Evolutionary conservation across 1,140 invertebrate species (phyloP).

Genomic region (Magallana angulata): DNA sequence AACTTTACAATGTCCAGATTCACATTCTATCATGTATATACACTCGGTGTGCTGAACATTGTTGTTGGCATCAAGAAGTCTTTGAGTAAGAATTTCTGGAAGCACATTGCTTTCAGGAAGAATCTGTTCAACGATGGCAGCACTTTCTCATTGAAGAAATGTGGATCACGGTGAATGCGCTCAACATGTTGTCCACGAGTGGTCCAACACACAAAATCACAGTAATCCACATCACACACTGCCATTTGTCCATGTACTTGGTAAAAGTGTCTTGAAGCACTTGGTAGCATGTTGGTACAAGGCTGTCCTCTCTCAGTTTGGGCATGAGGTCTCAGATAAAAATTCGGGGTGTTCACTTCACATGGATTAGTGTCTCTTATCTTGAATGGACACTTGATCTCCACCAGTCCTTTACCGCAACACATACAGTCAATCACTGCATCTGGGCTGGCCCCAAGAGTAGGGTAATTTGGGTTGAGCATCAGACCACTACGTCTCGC

Average conservation of each 20-base stretch:
- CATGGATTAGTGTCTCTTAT: constrained; percentile 18
- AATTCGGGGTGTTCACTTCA: background rate
- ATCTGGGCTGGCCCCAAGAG: background rate
- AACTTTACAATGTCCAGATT: background rate
- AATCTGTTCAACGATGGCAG: background rate
- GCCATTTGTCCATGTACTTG: constrained; percentile 53
- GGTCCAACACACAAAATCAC: constrained; percentile 56
- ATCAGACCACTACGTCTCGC: background rate
- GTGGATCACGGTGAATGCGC: background rate
- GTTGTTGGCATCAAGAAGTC: background rate
- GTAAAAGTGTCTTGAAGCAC: constrained; percentile 47
- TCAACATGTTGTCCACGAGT: constrained; percentile 37
- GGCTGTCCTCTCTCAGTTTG: background rate
- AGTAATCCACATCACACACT: constrained; percentile 39
- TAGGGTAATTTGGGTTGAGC: background rate
- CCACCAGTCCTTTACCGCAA: no score
- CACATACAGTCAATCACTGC: no score
- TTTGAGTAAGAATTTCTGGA: background rate
- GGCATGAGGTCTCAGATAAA: background rate
- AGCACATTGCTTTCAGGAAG: background rate
- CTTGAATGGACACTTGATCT: no score
- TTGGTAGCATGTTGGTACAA: background rate
- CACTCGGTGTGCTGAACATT: background rate
- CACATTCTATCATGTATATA: constrained; percentile 23
- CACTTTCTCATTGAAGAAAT: background rate